phyloP scores from a whole-genome alignment of 2,797 vertebrate genomes.

The Esox masquinongy region DNA sequence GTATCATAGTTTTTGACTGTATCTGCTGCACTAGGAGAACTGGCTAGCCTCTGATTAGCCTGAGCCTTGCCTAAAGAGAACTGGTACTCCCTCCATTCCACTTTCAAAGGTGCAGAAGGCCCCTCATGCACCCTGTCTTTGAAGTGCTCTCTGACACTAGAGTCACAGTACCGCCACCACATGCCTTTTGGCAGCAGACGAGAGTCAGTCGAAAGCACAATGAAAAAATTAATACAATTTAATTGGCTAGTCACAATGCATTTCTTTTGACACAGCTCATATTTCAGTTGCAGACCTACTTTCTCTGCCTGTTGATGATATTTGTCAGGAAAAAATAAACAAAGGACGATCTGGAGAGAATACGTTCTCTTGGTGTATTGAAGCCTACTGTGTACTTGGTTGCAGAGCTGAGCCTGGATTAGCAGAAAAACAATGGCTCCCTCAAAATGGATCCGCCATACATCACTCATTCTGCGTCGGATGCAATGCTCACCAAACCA shows the following conservation, averaged over 20 bases:
- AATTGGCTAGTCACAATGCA: constrained; percentile 84
- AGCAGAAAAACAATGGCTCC: constrained; percentile 67
- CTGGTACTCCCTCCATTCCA: constrained; percentile 80
- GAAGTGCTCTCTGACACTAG: constrained; percentile 86
- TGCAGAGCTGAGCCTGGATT: constrained; percentile 69
- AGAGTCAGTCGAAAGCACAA: constrained; percentile 64
- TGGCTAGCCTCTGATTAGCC: constrained; percentile 78
- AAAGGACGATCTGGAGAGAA: constrained; percentile 56
- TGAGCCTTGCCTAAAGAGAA: constrained; percentile 80
- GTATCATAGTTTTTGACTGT: constrained; percentile 62
- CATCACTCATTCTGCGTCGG: constrained; percentile 55
- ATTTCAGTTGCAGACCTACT: constrained; percentile 56
- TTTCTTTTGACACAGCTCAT: constrained; percentile 67
- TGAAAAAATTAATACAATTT: constrained; percentile 69
- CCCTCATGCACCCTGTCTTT: constrained; percentile 78
- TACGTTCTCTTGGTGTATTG: constrained; percentile 67
- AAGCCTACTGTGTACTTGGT: constrained; percentile 65
- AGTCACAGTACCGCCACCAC: constrained; percentile 80
- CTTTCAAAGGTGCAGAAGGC: constrained; percentile 86
- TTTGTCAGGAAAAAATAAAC: constrained; percentile 56
- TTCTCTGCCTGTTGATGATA: constrained; percentile 59
- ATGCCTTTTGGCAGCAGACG: constrained; percentile 79
- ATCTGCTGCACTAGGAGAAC: constrained; percentile 63
- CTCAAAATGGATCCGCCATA: constrained; percentile 68
- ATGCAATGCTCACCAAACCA: constrained; percentile 62